phyloP scores from a whole-genome alignment of 2,113 vertebrate genomes.

The Sylvia atricapilla region DNA sequence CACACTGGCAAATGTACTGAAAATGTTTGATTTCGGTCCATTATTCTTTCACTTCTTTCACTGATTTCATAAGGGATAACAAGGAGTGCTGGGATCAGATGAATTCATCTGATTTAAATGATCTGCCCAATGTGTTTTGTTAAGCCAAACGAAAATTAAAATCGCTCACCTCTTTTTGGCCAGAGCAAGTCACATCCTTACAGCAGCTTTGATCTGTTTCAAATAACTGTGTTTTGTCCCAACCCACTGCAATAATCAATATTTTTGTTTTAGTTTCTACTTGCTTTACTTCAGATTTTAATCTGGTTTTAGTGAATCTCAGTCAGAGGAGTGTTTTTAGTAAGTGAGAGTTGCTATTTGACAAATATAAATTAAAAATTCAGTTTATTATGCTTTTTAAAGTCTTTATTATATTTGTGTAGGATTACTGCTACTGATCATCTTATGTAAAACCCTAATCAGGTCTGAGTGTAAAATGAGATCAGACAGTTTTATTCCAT shows the following conservation, averaged over 20 bases:
- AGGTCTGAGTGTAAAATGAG: neutral
- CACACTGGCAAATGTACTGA: neutral
- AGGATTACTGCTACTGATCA: neutral
- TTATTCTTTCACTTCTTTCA: neutral
- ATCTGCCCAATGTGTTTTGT: neutral
- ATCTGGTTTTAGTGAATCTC: neutral
- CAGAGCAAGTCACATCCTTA: neutral
- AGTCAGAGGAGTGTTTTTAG: neutral
- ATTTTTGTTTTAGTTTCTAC: neutral
- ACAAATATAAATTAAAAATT: neutral
- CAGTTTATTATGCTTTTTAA: neutral
- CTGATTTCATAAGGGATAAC: neutral
- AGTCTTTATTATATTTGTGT: neutral
- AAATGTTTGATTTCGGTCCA: neutral
- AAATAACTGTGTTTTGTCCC: neutral
- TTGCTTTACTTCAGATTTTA: neutral
- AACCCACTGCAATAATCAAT: neutral
- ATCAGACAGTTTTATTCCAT: slow-evolving; percentile 1
- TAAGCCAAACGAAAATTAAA: neutral
- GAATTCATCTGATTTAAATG: neutral
- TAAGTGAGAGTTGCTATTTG: neutral
- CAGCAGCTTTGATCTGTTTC: neutral
- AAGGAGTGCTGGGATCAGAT: neutral
- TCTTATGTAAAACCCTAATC: slow-evolving; percentile 14
- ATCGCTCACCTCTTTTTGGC: neutral